A percentile compares a stretch with the other conserved stretches of the same genome.
These are phyloP conservation scores for Eubasilissa splendida DNA, from an alignment of 2,888 invertebrate genomes.

Conservation along the genomic window DNA sequence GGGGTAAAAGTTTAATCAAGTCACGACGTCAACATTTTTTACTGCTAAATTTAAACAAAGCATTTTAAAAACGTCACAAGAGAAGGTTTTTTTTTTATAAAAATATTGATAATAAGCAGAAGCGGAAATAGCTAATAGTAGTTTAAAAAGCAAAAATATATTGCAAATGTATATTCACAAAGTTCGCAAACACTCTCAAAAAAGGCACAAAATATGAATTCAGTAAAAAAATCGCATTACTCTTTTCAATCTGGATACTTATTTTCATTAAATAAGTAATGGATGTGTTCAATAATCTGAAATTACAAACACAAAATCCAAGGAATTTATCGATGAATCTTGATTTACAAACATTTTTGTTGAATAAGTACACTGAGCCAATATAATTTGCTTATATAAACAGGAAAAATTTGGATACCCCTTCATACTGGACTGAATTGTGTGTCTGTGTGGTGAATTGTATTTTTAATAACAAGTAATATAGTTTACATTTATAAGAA, in stretches of 20 bases:
- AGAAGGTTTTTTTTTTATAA: conserved; percentile 1
- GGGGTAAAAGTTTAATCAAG: too few relatives aligned
- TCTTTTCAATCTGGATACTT: background rate
- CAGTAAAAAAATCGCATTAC: conserved; percentile 21
- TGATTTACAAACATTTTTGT: background rate
- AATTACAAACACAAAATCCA: too few relatives aligned
- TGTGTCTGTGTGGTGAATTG: background rate
- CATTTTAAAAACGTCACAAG: conserved; percentile 12
- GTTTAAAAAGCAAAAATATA: conserved; percentile 27
- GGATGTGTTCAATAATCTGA: too few relatives aligned
- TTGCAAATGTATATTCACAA: conserved; percentile 18
- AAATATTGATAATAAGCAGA: conserved; percentile 26
- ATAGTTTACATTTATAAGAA: background rate
- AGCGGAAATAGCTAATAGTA: conserved; percentile 16
- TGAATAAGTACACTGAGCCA: conserved; percentile 13
- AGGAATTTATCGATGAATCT: too few relatives aligned
- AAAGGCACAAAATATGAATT: conserved; percentile 16
- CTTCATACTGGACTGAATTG: conserved; percentile 3
- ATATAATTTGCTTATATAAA: conserved; percentile 15
- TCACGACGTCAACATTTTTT: too few relatives aligned
- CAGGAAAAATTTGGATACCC: conserved; percentile 18
- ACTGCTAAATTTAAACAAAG: conserved; percentile 6
- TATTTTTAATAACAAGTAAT: background rate
- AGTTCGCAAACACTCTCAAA: conserved; percentile 3
- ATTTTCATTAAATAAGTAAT: too few relatives aligned